phyloP scores from a whole-genome alignment of 2,888 invertebrate species.

The Aleiodes leptofemur region DNA sequence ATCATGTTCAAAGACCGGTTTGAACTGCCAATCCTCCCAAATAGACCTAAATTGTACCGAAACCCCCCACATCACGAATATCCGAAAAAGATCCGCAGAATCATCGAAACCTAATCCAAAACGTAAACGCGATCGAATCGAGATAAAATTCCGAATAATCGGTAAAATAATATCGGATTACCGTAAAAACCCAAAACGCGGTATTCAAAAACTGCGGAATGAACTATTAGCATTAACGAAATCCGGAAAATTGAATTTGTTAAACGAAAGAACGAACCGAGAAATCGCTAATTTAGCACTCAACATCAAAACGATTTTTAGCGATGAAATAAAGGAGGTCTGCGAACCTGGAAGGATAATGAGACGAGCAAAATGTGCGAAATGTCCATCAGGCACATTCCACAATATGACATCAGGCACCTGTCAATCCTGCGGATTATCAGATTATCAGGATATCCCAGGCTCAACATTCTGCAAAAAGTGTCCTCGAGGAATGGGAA shows the following conservation, averaged over 20 bases:
- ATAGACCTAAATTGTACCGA: constrained; percentile 61
- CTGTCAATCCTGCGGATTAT: constrained; percentile 80
- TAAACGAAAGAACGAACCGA: constrained; percentile 62
- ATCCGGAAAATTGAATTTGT: constrained; percentile 61
- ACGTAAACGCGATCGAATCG: constrained; percentile 61
- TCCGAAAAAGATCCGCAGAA: background rate
- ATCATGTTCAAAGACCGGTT: constrained; percentile 57
- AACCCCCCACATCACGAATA: background rate
- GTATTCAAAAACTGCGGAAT: constrained; percentile 60
- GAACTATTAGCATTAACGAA: constrained; percentile 60
- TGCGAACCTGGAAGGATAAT: constrained; percentile 78
- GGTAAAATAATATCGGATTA: constrained; percentile 66
- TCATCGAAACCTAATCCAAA: background rate
- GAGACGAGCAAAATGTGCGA: constrained; percentile 78
- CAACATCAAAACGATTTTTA: constrained; percentile 65
- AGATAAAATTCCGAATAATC: constrained; percentile 67
- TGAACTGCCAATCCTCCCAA: constrained; percentile 64
- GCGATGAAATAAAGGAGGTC: constrained; percentile 59
- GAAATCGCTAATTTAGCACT: constrained; percentile 64
- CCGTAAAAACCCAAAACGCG: constrained; percentile 63
- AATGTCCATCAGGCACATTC: constrained; percentile 82
- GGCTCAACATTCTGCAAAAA: constrained; percentile 78
- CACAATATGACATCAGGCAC: constrained; percentile 77
- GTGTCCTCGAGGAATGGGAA: constrained; percentile 80
- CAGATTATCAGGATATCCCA: constrained; percentile 78